Base-by-base conservation (phyloP, 2,888 invertebrate species). In the Drosophila putrida region DNA sequence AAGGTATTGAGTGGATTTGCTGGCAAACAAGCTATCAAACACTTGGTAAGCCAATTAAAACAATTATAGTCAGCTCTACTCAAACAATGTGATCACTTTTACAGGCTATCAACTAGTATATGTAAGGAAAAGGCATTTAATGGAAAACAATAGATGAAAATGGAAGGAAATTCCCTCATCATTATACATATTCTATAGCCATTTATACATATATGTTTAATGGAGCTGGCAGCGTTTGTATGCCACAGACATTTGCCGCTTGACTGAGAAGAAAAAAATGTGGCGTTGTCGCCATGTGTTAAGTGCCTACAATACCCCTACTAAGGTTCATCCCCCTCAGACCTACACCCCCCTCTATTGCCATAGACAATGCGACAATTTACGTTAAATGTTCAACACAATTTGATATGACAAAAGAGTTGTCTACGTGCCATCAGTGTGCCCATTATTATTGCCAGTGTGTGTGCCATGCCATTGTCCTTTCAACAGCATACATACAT, bases 321-420 rank as follows among this genome's bases (percentile, higher is more conserved):
- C 41, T 25, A 15, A 15, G 25, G 44, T 49, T 4, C 6, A 15
- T n/a, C 33, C 31, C 4, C 8, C 6, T 33, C 27, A 28, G 39
- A 9, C 6, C 13, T 28, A n/a, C n/a, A n/a, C n/a, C 38, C 28
- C 8, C 4, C 8, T 0, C 15, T 36, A 36, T 6, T 44, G 10
- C 9, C 39, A 35, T 43, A 51, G 46, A 83, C 76, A 89, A 82
- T 88, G 82, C 75, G 67, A 87, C 85, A 85, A 85, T 85, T 85
- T 85, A 76, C 85, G 89, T 89, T 85, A 85, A 85, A 85, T 89
- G 85, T 81, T 88, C 60, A 85, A 67, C 86, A 85, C 82, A 83
- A 82, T 83, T 82, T 83, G 75, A 78, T 78, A 80, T 86, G 89
- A 83, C 83, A 83, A 83, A 83, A 83, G 83, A 86, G 83, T 88